Percentiles rank a stretch among this genome's conserved stretches.
These are phyloP conservation scores for Megaceryle alcyon DNA, from an alignment of 2,797 vertebrate genomes.

Conservation along the genomic window DNA sequence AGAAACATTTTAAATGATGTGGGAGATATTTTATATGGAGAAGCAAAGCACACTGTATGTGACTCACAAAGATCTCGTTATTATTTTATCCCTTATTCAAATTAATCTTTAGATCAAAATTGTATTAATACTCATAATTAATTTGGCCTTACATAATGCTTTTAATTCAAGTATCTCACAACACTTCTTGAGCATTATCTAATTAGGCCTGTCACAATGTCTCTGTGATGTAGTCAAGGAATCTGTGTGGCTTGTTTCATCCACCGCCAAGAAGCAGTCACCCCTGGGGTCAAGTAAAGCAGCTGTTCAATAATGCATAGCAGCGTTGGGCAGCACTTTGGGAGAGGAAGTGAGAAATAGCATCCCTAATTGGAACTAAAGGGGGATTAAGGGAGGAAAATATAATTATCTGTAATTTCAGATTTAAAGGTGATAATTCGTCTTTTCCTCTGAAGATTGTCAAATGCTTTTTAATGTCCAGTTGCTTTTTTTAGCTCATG, in stretches of 20 bases:
- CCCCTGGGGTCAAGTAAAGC: constrained; percentile 24
- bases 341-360: neutral
- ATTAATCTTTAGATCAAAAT: constrained; percentile 35
- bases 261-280: neutral
- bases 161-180: constrained; percentile 28
- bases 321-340: neutral
- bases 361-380: constrained; percentile 6
- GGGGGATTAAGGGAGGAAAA: neutral
- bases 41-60: neutral
- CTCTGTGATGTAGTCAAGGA: neutral
- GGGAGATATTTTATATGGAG: neutral
- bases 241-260: neutral
- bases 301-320: constrained; percentile 4
- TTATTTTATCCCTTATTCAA: constrained; percentile 25
- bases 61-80: constrained; percentile 4
- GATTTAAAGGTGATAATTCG: neutral
- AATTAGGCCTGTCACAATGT: constrained; percentile 49
- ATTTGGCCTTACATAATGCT: constrained; percentile 18
- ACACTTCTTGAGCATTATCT: constrained; percentile 10
- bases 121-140: constrained; percentile 49
- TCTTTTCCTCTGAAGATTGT: neutral
- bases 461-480: neutral
- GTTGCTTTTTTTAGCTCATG: neutral
- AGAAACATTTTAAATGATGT: neutral
- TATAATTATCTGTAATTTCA: constrained; percentile 34